Evolutionary conservation across 2,888 invertebrate genomes (phyloP).

Genomic region (Lomographa bimaculata): DNA sequence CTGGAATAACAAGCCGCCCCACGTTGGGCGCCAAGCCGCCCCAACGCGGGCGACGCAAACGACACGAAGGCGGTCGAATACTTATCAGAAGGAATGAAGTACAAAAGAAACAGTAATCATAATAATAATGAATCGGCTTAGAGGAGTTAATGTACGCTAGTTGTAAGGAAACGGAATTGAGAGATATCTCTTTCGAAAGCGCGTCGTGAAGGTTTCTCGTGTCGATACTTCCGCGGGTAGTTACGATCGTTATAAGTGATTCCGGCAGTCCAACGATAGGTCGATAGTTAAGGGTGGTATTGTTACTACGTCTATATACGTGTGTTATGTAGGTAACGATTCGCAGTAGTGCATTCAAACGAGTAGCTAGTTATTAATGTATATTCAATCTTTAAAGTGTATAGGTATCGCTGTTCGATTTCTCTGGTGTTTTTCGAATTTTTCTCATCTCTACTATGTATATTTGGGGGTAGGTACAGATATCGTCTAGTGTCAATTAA

Average conservation of each 20-base stretch:
- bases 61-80: slow-evolving; percentile 46
- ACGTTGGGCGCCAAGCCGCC: slow-evolving; percentile 25
- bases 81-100: slow-evolving; percentile 65
- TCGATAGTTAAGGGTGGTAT: slow-evolving; percentile 53
- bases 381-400: slow-evolving; percentile 73
- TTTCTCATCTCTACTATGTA: slow-evolving; percentile 62
- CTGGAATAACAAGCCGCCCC: too few species aligned
- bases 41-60: slow-evolving; percentile 16
- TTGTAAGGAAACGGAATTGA: slow-evolving; percentile 75
- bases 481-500: slow-evolving; percentile 80
- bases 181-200: slow-evolving; percentile 41
- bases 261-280: slow-evolving; percentile 60
- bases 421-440: slow-evolving; percentile 64
- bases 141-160: slow-evolving; percentile 61
- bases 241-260: slow-evolving; percentile 34
- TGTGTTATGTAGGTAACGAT: slow-evolving; percentile 76
- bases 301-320: slow-evolving; percentile 64
- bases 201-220: slow-evolving; percentile 10
- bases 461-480: slow-evolving; percentile 71
- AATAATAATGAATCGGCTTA: slow-evolving; percentile 73
- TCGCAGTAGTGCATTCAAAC: slow-evolving; percentile 63
- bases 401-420: slow-evolving; percentile 70
- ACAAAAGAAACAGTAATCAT: slow-evolving; percentile 70
- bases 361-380: slow-evolving; percentile 70
- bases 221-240: slow-evolving; percentile 37